Conservation (phyloP, 2,113 vertebrate genomes). For the Empidonax alnorum region DNA sequence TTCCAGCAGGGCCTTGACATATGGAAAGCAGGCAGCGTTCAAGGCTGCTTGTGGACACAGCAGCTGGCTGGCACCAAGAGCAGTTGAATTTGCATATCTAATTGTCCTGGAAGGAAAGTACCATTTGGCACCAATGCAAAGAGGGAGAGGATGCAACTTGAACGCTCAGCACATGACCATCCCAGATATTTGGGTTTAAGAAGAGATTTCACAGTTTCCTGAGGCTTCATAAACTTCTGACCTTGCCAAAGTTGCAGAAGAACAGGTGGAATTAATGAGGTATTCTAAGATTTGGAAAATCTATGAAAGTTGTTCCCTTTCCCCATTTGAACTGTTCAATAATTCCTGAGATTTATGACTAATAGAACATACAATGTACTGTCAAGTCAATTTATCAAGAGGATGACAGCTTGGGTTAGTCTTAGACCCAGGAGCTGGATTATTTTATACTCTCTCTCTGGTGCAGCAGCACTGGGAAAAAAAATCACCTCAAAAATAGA, state of each 20-base stretch:
- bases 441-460: not conserved
- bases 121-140: not conserved
- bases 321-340: not conserved
- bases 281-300: slow-evolving; percentile 4
- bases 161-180: not conserved
- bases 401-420: not conserved
- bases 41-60: not conserved
- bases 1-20: not conserved
- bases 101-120: not conserved
- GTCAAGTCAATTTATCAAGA: slow-evolving; percentile 7
- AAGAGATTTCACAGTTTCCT: not conserved
- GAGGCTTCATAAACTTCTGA: not conserved
- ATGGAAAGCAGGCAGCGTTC: not conserved
- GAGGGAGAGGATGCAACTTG: not conserved
- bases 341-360: not conserved
- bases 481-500: not conserved
- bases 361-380: not conserved
- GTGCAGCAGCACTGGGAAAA: not conserved
- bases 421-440: not conserved
- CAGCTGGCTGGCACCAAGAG: not conserved
- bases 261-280: not conserved
- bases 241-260: not conserved
- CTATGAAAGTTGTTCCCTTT: not conserved
- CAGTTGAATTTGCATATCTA: not conserved
- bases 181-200: not conserved